Percentiles rank a stretch among this genome's conserved stretches.
Conservation (phyloP, 2,797 vertebrate genomes). For the Etheostoma nigrum region DNA sequence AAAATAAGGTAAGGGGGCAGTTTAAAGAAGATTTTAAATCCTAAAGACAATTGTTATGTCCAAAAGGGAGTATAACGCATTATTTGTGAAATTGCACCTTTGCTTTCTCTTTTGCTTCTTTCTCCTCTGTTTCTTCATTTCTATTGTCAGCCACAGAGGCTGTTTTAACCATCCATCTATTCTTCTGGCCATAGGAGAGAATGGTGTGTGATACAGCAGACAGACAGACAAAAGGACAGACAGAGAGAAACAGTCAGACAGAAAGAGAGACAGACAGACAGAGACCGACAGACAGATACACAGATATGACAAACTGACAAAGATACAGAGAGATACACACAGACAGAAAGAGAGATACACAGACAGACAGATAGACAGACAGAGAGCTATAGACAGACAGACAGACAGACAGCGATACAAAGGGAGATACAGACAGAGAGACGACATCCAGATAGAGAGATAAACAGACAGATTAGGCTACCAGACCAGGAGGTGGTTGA, state of each 20-base stretch:
- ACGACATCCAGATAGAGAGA: too few relatives aligned
- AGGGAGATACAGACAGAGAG: too few relatives aligned
- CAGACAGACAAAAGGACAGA: slow-evolving; percentile 24
- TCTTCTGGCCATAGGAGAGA: slow-evolving; percentile 41
- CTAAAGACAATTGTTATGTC: background rate
- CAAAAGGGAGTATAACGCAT: slow-evolving; percentile 33
- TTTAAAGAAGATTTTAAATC: slow-evolving; percentile 26
- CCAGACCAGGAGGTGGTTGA: slow-evolving; percentile 58
- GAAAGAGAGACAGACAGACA: slow-evolving; percentile 45
- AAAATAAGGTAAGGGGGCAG: slow-evolving; percentile 15
- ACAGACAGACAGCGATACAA: too few relatives aligned
- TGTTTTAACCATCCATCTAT: slow-evolving; percentile 29
- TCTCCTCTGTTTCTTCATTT: slow-evolving; percentile 26
- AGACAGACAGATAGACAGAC: too few relatives aligned
- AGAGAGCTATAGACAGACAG: too few relatives aligned
- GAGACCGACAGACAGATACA: background rate
- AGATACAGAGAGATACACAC: too few relatives aligned
- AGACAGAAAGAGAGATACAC: too few relatives aligned
- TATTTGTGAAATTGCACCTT: slow-evolving; percentile 37
- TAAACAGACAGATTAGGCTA: too few relatives aligned
- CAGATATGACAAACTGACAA: too few relatives aligned
- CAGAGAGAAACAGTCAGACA: background rate
- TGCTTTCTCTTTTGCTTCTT: slow-evolving; percentile 28
- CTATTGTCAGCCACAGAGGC: slow-evolving; percentile 33
- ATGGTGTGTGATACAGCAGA: slow-evolving; percentile 15